Base-by-base conservation (phyloP, 2,888 invertebrate genomes). In the Heliconius cydno region DNA sequence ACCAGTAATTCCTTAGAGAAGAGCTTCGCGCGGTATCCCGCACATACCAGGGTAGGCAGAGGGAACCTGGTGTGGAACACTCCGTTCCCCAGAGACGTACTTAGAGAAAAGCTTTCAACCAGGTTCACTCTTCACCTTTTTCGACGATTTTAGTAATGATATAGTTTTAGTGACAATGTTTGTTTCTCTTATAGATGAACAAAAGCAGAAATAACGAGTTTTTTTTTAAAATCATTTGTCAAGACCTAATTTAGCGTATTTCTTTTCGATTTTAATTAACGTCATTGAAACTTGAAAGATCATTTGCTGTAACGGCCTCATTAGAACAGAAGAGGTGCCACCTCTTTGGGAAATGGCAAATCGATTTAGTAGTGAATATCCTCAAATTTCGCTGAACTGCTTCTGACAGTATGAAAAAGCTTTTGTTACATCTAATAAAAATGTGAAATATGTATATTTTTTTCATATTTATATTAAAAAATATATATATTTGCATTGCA, bases 401-500 rank as follows among this genome's bases (percentile, higher is more conserved):
- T 41, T 12, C 38, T 12, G 41, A 41, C 9, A 41, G 0, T 0
- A 9, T 12, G 12, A 12, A 9, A 41, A 41, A 41, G 41, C 1
- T 12, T 0, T 41, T 3, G 10, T 57, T 57, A 57, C 19, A 22
- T 6, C 19, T 57, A 57, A 57, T 57, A 22, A 15, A 52, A 52
- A 15, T 52, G 19, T 19, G 0, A 52, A 5, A 30, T 30, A 30
- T 30, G 30, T 30, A 19, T 22, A 57, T 46, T 15, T 46, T 52
- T 3, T 46, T 72, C 5, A 28, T 46, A 25, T 52, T 15, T 28
- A 19, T 38, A 28, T 30, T 73, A 46, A 30, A 34, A 28, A 28
- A 25, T n/a, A 3, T 1, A 4, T 38, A 25, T 71, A 65, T 63
- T 75, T 65, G 1, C 25, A 3, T 81, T 72, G 9, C 30, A 84